Percentiles rank a stretch among this genome's conserved stretches.
phyloP scores from a whole-genome alignment of 2,888 invertebrate species.

The Miltochrista miniata region DNA sequence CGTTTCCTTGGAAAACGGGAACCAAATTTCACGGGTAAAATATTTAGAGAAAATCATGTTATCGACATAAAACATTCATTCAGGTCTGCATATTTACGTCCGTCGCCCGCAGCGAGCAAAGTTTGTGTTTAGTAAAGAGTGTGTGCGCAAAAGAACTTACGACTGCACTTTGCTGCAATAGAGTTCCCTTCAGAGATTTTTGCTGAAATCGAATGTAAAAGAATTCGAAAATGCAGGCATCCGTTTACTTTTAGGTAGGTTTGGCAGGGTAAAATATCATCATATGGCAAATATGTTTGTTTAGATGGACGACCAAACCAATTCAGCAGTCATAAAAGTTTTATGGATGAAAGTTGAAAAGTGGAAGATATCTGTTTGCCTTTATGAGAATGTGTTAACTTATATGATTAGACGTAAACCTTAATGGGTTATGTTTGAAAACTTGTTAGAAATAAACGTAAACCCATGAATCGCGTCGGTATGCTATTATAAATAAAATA shows the following conservation, averaged over 20 bases:
- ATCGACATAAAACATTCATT: too few species aligned
- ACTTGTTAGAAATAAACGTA: too few species aligned
- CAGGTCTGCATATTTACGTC: too few species aligned
- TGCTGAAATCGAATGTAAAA: conserved; percentile 59
- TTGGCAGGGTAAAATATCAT: conserved; percentile 12
- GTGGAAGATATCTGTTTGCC: neutral
- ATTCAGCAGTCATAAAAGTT: neutral
- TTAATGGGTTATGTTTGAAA: too few species aligned
- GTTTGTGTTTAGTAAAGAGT: conserved; percentile 51
- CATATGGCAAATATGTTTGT: conserved; percentile 6
- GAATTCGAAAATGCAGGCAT: conserved; percentile 59
- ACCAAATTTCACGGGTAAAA: too few species aligned
- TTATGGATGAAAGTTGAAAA: neutral
- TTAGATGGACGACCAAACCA: neutral
- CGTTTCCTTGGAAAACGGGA: too few species aligned
- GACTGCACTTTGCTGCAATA: conserved; percentile 52
- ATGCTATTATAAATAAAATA: too few species aligned
- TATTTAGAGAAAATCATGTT: too few species aligned
- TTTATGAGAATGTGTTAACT: neutral
- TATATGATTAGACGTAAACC: too few species aligned
- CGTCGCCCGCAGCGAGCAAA: conserved; percentile 22
- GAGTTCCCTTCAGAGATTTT: conserved; percentile 57
- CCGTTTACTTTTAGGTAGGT: conserved; percentile 31
- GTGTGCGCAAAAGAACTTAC: conserved; percentile 56
- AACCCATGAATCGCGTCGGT: too few species aligned